These are phyloP conservation scores for Nomada ferruginata DNA, from an alignment of 2,888 invertebrate species.

Conservation along the genomic window DNA sequence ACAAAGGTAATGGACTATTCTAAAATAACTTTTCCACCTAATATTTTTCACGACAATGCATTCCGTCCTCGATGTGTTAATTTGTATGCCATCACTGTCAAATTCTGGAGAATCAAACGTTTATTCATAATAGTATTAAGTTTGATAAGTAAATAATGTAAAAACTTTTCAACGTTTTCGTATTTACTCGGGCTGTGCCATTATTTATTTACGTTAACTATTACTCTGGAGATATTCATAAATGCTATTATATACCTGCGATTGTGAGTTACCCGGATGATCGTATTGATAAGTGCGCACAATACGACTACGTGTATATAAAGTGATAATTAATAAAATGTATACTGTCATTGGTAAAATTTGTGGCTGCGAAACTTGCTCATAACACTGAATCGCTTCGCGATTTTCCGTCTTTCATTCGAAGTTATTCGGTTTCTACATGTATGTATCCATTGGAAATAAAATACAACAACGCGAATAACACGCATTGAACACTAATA, in stretches of 20 bases:
- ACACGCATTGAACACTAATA: neutral
- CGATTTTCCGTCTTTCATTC: constrained; percentile 32
- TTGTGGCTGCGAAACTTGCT: constrained; percentile 15
- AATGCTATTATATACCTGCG: neutral
- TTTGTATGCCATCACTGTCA: neutral
- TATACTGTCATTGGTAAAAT: constrained; percentile 40
- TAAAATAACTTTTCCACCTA: neutral
- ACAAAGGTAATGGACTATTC: neutral
- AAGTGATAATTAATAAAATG: constrained; percentile 47
- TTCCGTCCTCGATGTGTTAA: neutral
- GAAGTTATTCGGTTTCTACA: constrained; percentile 39
- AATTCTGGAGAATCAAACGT: neutral
- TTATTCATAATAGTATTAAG: neutral
- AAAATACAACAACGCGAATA: constrained; percentile 10
- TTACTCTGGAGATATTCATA: constrained; percentile 28
- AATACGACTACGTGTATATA: constrained; percentile 39
- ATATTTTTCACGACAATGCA: neutral
- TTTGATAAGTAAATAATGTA: neutral
- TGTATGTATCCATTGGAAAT: constrained; percentile 41
- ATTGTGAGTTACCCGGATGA: neutral
- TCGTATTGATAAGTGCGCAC: constrained; percentile 16
- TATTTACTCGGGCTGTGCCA: constrained; percentile 21
- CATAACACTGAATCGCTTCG: constrained; percentile 21
- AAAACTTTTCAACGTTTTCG: neutral
- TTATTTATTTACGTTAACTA: constrained; percentile 10